phyloP scores from a whole-genome alignment of 2,797 vertebrate species.

The Eremophila alpestris region DNA sequence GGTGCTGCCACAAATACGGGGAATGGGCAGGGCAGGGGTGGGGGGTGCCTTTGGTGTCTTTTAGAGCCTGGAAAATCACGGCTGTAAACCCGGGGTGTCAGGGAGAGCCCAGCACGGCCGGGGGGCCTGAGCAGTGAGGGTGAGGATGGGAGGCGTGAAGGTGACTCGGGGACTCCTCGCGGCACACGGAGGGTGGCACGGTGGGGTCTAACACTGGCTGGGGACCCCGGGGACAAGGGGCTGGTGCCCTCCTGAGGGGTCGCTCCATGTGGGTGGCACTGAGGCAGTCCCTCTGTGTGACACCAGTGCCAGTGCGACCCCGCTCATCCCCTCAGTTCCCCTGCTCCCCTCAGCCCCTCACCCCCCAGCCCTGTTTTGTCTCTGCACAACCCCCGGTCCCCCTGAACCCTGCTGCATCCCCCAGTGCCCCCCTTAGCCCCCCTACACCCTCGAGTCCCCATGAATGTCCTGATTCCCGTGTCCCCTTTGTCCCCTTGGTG shows the following conservation, averaged over 20 bases:
- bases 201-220: rapidly evolving
- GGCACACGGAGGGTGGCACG: background rate
- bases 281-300: background rate
- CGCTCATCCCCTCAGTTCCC: rapidly evolving
- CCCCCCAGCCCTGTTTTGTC: background rate
- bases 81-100: slow-evolving; percentile 15
- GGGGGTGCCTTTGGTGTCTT: background rate
- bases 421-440: rapidly evolving
- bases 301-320: background rate
- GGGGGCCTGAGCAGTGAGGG: background rate
- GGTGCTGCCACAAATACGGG: slow-evolving; percentile 36
- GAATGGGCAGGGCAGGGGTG: background rate
- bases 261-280: rapidly evolving
- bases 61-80: background rate
- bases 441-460: background rate
- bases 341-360: too few species aligned
- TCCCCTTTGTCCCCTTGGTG: background rate
- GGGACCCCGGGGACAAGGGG: background rate
- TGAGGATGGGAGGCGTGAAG: background rate
- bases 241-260: background rate
- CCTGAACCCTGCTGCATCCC: too few species aligned
- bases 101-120: background rate
- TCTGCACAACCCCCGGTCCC: background rate
- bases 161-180: rapidly evolving
- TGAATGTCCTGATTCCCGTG: rapidly evolving